Evolutionary conservation across 2,113 vertebrate genomes (phyloP), one percentile per base, ranked within the genome.

Genomic region (Rissa tridactyla): DNA sequence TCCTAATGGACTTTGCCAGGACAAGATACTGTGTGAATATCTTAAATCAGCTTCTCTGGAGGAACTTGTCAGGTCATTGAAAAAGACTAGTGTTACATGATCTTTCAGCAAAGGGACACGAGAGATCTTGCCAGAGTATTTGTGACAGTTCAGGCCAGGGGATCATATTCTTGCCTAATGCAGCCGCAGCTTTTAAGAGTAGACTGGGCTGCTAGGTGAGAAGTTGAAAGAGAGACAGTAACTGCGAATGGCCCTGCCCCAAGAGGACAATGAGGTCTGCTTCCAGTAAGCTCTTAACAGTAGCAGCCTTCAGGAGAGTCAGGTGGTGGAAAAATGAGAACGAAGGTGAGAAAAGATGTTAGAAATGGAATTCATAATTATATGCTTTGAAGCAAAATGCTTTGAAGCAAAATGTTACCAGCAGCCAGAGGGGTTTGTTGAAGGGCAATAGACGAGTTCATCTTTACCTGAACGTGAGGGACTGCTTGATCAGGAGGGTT

Each of bases 401-500:
- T 82, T 61, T 73, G 38, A 78, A 78, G 29, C 17, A 82, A 81
- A 93, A 69, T 30, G 38, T 54, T 82, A 65, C 18, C 60, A 72
- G 23, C 30, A 83, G 25, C 23, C 22, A 23, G 51, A 80, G 36
- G 20, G 30, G 32, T 25, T 65, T 44, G 26, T 19, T 73, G 40
- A 80, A 61, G 13, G 26, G 22, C 2, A 5, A 40, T 54, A 79
- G 22, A 36, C 0, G 4, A 47, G 34, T 42, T 76, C 36, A 11
- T 69, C 49, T 71, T 81, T 25, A 62, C 32, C 68, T 57, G 32
- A 58, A 47, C 0, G 0, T 55, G 40, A 77, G 46, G 54, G 42
- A 73, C 38, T 1, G 0, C 15, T 81, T 81, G 60, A 51, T 17
- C 25, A 6, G 21, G 4, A 4, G 2, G 2, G 2, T 12, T 46